phyloP scores from a whole-genome alignment of 2,888 invertebrate genomes.

The Keiferia lycopersicella region DNA sequence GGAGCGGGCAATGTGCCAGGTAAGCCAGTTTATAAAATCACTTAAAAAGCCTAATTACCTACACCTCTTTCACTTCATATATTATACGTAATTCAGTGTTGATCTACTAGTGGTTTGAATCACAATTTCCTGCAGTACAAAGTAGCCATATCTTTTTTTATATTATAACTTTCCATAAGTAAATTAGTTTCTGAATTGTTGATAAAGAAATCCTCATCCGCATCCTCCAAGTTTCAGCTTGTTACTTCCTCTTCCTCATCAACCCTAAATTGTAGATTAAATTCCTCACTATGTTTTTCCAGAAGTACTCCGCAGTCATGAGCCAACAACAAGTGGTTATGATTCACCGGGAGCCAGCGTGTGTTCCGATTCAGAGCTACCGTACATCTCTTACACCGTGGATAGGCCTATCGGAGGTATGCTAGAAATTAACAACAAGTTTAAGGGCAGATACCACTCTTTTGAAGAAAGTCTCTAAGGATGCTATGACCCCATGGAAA shows the following conservation, averaged over 20 bases:
- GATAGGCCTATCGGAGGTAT: conserved; percentile 92
- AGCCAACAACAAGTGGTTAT: conserved; percentile 83
- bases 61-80: too few species aligned
- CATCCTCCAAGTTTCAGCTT: too few species aligned
- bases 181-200: too few species aligned
- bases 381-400: conserved; percentile 95
- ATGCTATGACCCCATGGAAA: too few species aligned
- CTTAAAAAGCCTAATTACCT: background rate
- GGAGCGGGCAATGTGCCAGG: conserved; percentile 59
- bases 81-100: background rate
- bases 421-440: background rate
- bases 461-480: too few species aligned
- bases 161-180: too few species aligned
- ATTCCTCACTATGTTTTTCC: conserved; percentile 23
- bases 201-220: too few species aligned
- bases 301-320: conserved; percentile 55
- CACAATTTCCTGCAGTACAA: background rate
- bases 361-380: conserved; percentile 93
- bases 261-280: background rate
- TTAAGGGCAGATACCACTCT: too few species aligned
- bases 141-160: too few species aligned
- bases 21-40: conserved; percentile 32
- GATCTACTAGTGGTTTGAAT: background rate
- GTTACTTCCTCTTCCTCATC: too few species aligned
- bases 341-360: conserved; percentile 93